These are phyloP conservation scores for Diarsia mendica DNA, from an alignment of 2,888 invertebrate genomes.

Conservation along the genomic window DNA sequence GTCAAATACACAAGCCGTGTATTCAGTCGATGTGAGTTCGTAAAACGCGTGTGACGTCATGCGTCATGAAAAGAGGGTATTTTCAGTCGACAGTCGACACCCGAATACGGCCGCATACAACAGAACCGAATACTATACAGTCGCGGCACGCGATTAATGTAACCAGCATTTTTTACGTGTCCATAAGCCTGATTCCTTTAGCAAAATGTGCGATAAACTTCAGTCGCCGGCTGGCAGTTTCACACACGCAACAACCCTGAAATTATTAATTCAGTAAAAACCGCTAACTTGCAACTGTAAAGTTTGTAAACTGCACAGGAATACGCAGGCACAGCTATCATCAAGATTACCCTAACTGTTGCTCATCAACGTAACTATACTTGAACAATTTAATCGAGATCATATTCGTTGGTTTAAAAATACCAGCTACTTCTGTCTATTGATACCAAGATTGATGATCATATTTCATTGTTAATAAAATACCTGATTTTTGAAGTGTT, in stretches of 20 bases:
- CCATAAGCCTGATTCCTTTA: not conserved
- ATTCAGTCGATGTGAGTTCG: slow-evolving; percentile 21
- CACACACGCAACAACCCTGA: not conserved
- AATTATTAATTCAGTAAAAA: slow-evolving; percentile 24
- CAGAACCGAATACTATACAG: slow-evolving; percentile 15
- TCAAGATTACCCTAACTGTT: not conserved
- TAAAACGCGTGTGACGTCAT: slow-evolving; percentile 52
- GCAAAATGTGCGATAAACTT: slow-evolving; percentile 29
- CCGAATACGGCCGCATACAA: slow-evolving; percentile 2
- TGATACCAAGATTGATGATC: slow-evolving; percentile 18
- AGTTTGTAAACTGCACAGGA: not conserved
- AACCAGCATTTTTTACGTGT: slow-evolving; percentile 10
- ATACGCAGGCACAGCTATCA: not conserved
- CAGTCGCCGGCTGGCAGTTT: not conserved
- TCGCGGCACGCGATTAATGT: slow-evolving; percentile 29
- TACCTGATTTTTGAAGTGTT: slow-evolving; percentile 8
- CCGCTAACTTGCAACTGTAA: slow-evolving; percentile 4
- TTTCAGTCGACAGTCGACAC: slow-evolving; percentile 14
- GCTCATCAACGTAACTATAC: not conserved
- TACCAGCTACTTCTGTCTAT: not conserved
- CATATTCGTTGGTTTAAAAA: not conserved
- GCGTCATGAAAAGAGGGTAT: slow-evolving; percentile 42
- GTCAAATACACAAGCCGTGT: slow-evolving; percentile 27
- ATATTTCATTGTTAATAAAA: slow-evolving; percentile 15
- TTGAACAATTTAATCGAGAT: slow-evolving; percentile 3